phyloP scores from a whole-genome alignment of 2,797 vertebrate genomes.

The Pseudochaenichthys georgianus region DNA sequence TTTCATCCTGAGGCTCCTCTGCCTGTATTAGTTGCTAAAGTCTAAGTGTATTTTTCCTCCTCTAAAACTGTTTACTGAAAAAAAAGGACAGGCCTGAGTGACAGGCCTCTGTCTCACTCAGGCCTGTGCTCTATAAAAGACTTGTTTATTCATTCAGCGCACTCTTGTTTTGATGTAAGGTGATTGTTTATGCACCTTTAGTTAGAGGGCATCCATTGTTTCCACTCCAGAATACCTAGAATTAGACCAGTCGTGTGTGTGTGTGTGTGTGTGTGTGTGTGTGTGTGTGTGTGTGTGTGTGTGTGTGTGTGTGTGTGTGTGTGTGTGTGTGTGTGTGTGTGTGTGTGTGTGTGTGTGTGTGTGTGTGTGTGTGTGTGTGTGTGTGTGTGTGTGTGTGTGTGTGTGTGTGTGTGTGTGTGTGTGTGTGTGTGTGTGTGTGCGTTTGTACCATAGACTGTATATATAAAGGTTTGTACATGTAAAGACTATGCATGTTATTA shows the following conservation, averaged over 20 bases:
- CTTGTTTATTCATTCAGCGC: constrained; percentile 31
- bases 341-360: neutral
- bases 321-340: neutral
- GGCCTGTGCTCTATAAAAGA: constrained; percentile 22
- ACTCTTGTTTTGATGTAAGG: constrained; percentile 13
- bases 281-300: neutral
- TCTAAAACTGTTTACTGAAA: constrained; percentile 54
- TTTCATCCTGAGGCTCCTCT: constrained; percentile 81
- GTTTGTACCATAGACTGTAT: no score
- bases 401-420: neutral
- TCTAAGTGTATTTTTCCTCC: constrained; percentile 69
- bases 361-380: neutral
- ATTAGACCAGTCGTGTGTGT: neutral
- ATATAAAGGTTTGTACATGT: neutral
- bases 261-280: neutral
- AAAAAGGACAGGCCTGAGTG: constrained; percentile 42
- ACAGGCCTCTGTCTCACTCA: constrained; percentile 46
- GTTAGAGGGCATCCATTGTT: neutral
- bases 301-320: neutral
- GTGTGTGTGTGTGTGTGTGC: neutral
- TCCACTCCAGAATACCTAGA: neutral
- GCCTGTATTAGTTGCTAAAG: constrained; percentile 69
- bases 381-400: neutral
- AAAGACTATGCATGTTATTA: neutral
- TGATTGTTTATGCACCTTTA: constrained; percentile 17